Percentiles rank a stretch among this genome's conserved stretches.
phyloP scores from a whole-genome alignment of 2,888 invertebrate genomes.

The Campoletis raptor region DNA sequence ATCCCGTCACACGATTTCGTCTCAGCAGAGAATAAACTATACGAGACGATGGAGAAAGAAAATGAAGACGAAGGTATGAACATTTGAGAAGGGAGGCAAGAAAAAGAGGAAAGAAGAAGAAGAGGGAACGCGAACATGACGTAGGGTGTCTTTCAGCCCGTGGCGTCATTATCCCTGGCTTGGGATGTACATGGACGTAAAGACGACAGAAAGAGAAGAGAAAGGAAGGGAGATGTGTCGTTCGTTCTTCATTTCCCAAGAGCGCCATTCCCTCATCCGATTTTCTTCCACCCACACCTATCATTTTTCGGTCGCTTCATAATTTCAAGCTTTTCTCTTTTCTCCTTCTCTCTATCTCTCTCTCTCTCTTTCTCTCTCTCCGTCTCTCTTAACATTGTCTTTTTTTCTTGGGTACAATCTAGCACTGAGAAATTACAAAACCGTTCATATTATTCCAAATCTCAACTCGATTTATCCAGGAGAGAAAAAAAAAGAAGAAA shows the following conservation, averaged over 20 bases:
- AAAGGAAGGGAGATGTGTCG: constrained; percentile 65
- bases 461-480: constrained; percentile 41
- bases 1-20: constrained; percentile 44
- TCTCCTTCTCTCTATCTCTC: not conserved
- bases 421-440: constrained; percentile 48
- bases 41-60: constrained; percentile 25
- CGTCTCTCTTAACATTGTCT: not conserved
- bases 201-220: constrained; percentile 65
- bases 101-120: constrained; percentile 9
- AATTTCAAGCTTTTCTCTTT: constrained; percentile 39
- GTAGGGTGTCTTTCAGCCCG: constrained; percentile 66
- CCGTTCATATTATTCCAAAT: constrained; percentile 43
- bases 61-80: constrained; percentile 39
- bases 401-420: constrained; percentile 20
- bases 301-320: constrained; percentile 60
- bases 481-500: constrained; percentile 19
- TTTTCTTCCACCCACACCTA: constrained; percentile 68
- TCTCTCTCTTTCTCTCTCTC: not conserved
- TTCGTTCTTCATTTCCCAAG: constrained; percentile 80
- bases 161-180: constrained; percentile 66
- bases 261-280: constrained; percentile 76
- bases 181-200: constrained; percentile 58
- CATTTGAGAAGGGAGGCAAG: not conserved
- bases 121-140: constrained; percentile 62
- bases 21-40: constrained; percentile 26